A percentile compares a stretch with the other conserved stretches of the same genome.
These are phyloP conservation scores for Parasteatoda lunata DNA, from an alignment of 2,888 invertebrate genomes.

Conservation along the genomic window DNA sequence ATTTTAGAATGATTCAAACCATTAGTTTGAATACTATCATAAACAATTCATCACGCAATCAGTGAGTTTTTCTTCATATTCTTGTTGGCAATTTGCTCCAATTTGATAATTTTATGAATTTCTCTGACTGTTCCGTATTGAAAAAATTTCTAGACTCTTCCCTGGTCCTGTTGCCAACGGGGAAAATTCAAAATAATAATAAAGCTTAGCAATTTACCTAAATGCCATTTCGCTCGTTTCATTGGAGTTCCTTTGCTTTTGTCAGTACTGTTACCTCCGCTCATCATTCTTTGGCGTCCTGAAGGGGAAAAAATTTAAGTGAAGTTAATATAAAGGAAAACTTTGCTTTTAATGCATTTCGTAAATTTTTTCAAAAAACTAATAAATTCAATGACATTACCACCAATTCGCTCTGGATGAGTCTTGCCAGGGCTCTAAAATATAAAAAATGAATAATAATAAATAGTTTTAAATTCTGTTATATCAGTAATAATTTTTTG, in stretches of 20 bases:
- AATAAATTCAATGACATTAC: conserved; percentile 70
- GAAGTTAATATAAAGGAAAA: neutral
- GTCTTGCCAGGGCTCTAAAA: conserved; percentile 80
- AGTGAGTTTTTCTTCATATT: too few relatives aligned
- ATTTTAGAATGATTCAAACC: too few relatives aligned
- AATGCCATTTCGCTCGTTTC: conserved; percentile 71
- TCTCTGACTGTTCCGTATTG: too few relatives aligned
- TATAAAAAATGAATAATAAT: conserved; percentile 71
- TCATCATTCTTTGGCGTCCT: conserved; percentile 76
- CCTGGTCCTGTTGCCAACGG: too few relatives aligned
- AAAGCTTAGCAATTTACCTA: conserved; percentile 75
- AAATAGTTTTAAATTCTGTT: too few relatives aligned
- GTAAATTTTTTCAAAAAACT: neutral
- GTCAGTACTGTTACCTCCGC: conserved; percentile 71
- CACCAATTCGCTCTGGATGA: conserved; percentile 94
- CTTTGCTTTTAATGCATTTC: neutral
- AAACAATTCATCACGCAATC: too few relatives aligned
- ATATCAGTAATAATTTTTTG: too few relatives aligned
- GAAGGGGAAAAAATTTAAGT: conserved; percentile 8
- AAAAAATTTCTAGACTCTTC: too few relatives aligned
- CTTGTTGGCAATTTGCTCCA: too few relatives aligned
- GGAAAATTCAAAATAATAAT: too few relatives aligned
- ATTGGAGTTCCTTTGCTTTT: conserved; percentile 81
- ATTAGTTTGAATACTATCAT: too few relatives aligned
- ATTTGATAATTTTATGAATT: too few relatives aligned